These are phyloP conservation scores for Triops longicaudatus DNA, from an alignment of 1,140 invertebrate species.

Conservation along the genomic window DNA sequence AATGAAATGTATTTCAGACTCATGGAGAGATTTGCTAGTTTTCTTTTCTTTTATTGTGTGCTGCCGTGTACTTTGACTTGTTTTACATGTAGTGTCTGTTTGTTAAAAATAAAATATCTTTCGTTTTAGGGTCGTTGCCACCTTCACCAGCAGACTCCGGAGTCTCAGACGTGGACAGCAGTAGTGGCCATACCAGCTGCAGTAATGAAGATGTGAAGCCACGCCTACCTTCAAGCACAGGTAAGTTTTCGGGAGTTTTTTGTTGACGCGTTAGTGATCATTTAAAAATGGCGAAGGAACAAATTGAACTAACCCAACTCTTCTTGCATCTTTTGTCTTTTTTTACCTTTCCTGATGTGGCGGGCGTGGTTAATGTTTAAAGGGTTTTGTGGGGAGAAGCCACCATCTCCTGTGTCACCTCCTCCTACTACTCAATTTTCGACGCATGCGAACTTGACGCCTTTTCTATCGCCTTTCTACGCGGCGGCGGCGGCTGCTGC, in stretches of 20 bases:
- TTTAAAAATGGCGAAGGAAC: not conserved
- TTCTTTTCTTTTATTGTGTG: not conserved
- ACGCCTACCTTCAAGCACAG: conserved; percentile 51
- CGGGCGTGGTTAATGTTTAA: conserved; percentile 34
- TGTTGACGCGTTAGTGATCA: not conserved
- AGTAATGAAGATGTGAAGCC: conserved; percentile 77
- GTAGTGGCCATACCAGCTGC: conserved; percentile 64
- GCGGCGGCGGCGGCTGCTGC: conserved; percentile 7
- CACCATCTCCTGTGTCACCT: conserved; percentile 8
- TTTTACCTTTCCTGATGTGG: conserved; percentile 32
- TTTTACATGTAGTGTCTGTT: not conserved
- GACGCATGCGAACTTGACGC: not conserved
- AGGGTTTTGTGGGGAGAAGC: conserved; percentile 20
- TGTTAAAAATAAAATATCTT: not conserved
- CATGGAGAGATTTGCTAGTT: not conserved
- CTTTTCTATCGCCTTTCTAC: conserved; percentile 20
- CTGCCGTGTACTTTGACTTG: too few relatives aligned
- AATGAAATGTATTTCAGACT: too few relatives aligned
- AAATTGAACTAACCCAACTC: not conserved
- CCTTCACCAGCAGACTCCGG: conserved; percentile 94
- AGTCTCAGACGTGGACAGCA: conserved; percentile 91
- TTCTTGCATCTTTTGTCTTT: conserved; percentile 13
- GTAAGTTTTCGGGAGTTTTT: conserved; percentile 13
- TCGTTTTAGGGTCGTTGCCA: conserved; percentile 68
- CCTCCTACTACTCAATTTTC: not conserved